These are phyloP conservation scores for Branchellion lobata DNA, from an alignment of 2,888 invertebrate species.

Conservation along the genomic window DNA sequence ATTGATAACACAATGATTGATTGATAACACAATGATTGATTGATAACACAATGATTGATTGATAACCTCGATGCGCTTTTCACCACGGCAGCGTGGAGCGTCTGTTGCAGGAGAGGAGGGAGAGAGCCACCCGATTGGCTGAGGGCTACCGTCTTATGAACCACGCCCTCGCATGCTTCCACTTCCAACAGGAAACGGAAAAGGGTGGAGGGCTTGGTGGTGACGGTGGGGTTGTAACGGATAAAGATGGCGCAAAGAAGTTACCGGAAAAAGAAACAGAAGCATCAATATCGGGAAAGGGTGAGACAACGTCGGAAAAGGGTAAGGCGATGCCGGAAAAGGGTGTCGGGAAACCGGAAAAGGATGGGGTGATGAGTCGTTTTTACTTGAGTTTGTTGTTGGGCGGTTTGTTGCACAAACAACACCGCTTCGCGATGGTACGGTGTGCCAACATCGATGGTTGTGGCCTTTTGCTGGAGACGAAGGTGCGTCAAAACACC, in stretches of 20 bases:
- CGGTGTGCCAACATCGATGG: not conserved
- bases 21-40: no score
- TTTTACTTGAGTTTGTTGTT: constrained; percentile 9
- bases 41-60: no score
- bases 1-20: no score
- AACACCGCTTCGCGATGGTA: constrained; percentile 3
- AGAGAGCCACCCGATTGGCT: not conserved
- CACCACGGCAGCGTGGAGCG: constrained; percentile 8
- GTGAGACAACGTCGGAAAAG: no score
- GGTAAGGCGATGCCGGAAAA: no score
- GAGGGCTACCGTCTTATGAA: constrained; percentile 4
- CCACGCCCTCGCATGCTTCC: not conserved
- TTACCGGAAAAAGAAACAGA: no score
- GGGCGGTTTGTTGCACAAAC: constrained; percentile 5
- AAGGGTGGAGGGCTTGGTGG: not conserved
- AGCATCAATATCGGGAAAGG: no score
- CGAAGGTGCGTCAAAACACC: constrained; percentile 5
- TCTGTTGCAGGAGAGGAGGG: constrained; percentile 13
- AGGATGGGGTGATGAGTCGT: not conserved
- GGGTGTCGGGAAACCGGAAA: not conserved
- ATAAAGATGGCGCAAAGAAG: no score
- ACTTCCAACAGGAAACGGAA: not conserved
- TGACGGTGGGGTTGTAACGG: no score
- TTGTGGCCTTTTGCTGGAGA: constrained; percentile 31
- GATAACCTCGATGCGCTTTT: not conserved